Base-by-base conservation (phyloP, 2,888 invertebrate genomes). In the Myopa testacea region DNA sequence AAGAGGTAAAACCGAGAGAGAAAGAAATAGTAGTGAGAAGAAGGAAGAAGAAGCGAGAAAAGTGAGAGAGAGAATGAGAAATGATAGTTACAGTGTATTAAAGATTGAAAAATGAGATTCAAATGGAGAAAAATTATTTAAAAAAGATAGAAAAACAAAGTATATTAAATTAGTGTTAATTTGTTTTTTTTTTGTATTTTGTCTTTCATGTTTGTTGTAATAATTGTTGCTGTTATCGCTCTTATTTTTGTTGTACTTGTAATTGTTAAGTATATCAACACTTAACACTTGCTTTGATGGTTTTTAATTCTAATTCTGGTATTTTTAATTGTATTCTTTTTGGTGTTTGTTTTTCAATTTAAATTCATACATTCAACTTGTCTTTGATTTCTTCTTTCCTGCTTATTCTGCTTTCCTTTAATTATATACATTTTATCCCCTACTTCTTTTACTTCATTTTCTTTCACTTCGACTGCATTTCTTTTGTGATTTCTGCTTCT, bases 221-320 rank as follows among this genome's bases (percentile, higher is more conserved):
- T 79, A 75, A 74, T 78, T 81, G 77, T 83, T 75, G 68, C 55
- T 65, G 62, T 77, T 77, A 45, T 71, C 80, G 75, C 68, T 78
- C 37, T 63, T 79, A 77, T 79, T 79, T 78, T 79, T 79, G 70
- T 70, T 70, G 77, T 60, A 76, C 7, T 65, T 65, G 38, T 6
- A 4, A 16, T 14, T 65, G 65, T 8, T 45, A 1, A 45, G 7
- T 6, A 10, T 45, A 45, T 45, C 10, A 45, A 45, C 45, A 45
- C 6, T 26, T 26, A 26, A 26, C 26, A 26, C 26, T 26, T 26
- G 26, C 26, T 26, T 26, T 1, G 10, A 45, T 45, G 10, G 3
- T 45, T 45, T 45, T 45, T 45, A 45, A 6, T 10, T 45, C 45
- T 45, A 26, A 26, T 26, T 45, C 6, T 45, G 10, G 45, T 45